Conservation (phyloP, 2,888 invertebrate species). For the Trichacis sp. region DNA sequence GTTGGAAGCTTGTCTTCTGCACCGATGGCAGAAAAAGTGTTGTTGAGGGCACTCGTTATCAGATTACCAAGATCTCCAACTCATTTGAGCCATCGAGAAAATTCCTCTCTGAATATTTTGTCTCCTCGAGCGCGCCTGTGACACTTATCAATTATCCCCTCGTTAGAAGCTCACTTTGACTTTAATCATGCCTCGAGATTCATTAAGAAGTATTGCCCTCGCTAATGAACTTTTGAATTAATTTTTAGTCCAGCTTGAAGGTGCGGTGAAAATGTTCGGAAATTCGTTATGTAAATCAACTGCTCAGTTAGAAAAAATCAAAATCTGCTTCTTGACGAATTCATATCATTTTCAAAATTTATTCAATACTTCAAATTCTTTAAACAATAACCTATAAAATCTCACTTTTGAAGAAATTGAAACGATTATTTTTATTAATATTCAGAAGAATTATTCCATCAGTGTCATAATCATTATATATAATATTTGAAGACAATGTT, state of each 20-base stretch:
- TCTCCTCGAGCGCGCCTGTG: slow-evolving; percentile 21
- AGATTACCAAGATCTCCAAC: slow-evolving; percentile 7
- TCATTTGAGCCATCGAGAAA: slow-evolving; percentile 27
- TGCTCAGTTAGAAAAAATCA: too few species aligned
- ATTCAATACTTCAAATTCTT: too few species aligned
- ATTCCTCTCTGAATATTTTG: slow-evolving; percentile 33
- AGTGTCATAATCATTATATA: too few species aligned
- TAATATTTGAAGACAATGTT: too few species aligned
- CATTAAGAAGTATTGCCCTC: slow-evolving; percentile 8
- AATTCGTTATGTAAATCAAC: too few species aligned
- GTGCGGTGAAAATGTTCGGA: neutral
- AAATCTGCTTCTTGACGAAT: too few species aligned
- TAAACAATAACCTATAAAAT: too few species aligned
- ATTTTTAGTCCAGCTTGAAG: neutral
- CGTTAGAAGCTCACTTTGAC: slow-evolving; percentile 10
- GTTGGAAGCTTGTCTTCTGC: slow-evolving; percentile 7
- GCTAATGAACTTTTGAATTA: neutral
- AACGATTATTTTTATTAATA: too few species aligned
- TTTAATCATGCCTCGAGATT: slow-evolving; percentile 30
- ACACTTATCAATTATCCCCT: slow-evolving; percentile 36
- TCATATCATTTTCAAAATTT: too few species aligned
- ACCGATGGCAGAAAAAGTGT: slow-evolving; percentile 23
- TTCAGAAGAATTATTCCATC: too few species aligned
- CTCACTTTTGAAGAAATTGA: too few species aligned
- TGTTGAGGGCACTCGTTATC: slow-evolving; percentile 22